Base-by-base conservation (phyloP, 2,113 vertebrate species). In the Hippocampus abdominalis region DNA sequence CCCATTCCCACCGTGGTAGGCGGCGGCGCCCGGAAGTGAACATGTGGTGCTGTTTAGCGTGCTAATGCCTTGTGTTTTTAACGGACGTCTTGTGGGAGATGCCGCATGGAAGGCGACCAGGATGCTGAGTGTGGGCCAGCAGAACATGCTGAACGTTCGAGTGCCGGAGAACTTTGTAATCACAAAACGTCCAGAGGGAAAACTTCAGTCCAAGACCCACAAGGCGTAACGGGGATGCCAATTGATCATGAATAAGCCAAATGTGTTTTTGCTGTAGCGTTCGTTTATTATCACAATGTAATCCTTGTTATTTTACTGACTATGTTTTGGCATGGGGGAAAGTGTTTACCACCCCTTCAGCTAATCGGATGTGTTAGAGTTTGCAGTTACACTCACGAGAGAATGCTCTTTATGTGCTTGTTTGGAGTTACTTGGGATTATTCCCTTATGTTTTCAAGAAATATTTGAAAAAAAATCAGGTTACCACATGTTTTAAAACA, bases 21-120 rank as follows among this genome's bases (percentile, higher is more conserved):
- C 76, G 61, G 56, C 77, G 78, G 79, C 13, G 81, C 88, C 87
- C 91, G 83, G 88, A 90, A 90, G 88, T 88, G 89, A 91, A 87
- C 91, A 92, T 92, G 91, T 92, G 90, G 88, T 88, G 81, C 85
- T 91, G 87, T 92, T 92, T 92, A 91, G 84, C 83, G 91, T 88
- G 67, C 78, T 92, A 91, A 89, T 88, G 79, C 90, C 84, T 73
- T 63, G 78, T 83, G 86, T 90, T 64, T 36, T 85, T 89, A 77
- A 81, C 79, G 72, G 76, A 83, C 29, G 84, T 86, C 90, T 89
- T 86, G 77, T 80, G 89, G 86, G 90, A 90, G 73, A 86, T 88
- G 84, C 88, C 67, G n/a, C 78, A 88, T 91, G 88, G 90, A 90
- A 78, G 66, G 68, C 76, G 67, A 87, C 90, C 89, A 89, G 78